A percentile compares a stretch with the other conserved stretches of the same genome.
These are phyloP conservation scores for Nyctibius grandis DNA, from an alignment of 2,797 vertebrate genomes.

Conservation along the genomic window DNA sequence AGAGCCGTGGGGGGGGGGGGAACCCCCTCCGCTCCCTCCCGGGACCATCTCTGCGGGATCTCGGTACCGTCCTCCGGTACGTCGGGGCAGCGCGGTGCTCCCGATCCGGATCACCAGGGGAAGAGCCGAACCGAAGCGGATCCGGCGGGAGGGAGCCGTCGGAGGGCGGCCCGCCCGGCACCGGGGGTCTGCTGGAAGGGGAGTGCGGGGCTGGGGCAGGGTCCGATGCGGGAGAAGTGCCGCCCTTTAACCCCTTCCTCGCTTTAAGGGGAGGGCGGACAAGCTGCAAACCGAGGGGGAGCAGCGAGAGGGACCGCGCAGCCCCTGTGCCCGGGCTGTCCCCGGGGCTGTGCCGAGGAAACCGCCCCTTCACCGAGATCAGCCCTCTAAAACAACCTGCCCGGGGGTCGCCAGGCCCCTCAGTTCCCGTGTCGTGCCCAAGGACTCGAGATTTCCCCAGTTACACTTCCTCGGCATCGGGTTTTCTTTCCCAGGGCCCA, in stretches of 20 bases:
- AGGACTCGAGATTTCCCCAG: neutral
- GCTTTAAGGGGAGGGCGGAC: neutral
- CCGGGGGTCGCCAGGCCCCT: neutral
- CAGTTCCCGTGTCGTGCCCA: neutral
- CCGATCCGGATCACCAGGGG: no score
- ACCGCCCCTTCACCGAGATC: neutral
- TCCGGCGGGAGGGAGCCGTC: neutral
- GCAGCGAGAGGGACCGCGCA: neutral
- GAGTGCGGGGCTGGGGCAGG: neutral
- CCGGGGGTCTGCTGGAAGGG: neutral
- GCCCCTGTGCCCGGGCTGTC: neutral
- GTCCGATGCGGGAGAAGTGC: neutral
- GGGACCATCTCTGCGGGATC: neutral
- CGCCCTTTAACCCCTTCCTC: neutral
- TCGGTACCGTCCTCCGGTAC: neutral
- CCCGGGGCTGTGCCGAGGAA: neutral
- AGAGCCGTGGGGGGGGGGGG: neutral
- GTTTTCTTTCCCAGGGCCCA: neutral
- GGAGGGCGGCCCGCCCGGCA: neutral
- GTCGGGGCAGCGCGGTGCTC: neutral
- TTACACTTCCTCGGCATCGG: neutral
- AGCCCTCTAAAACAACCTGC: neutral
- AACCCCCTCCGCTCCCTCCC: neutral
- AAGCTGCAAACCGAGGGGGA: neutral
- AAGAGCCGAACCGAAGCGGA: fast-evolving